These are phyloP conservation scores for Taurulus bubalis DNA, from an alignment of 2,113 vertebrate genomes.

Conservation along the genomic window DNA sequence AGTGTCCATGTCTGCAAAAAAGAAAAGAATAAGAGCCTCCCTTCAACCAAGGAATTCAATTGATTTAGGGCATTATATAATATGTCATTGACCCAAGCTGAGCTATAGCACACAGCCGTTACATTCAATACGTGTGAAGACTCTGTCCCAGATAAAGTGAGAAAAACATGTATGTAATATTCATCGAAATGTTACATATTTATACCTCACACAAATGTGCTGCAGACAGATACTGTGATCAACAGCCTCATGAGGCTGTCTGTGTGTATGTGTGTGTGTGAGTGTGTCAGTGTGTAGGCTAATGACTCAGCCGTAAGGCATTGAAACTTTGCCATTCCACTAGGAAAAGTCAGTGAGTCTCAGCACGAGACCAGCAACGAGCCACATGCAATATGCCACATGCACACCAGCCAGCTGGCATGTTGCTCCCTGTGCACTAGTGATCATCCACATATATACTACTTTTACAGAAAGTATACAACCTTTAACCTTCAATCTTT, in stretches of 20 bases:
- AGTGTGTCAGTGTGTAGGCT: neutral
- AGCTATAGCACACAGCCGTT: constrained; percentile 23
- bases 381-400: constrained; percentile 49
- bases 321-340: constrained; percentile 48
- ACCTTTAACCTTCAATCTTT: neutral
- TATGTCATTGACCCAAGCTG: constrained; percentile 21
- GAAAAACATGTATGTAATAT: constrained; percentile 69
- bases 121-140: constrained; percentile 37
- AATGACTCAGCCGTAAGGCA: constrained; percentile 46
- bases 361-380: constrained; percentile 50
- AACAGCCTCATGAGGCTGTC: too few species aligned
- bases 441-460: neutral
- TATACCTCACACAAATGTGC: constrained; percentile 39
- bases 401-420: constrained; percentile 6
- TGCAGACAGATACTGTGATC: constrained; percentile 13
- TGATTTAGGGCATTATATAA: constrained; percentile 18
- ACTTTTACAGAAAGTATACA: neutral
- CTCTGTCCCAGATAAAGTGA: constrained; percentile 58
- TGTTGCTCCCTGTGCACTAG: neutral
- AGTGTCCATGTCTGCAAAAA: constrained; percentile 18
- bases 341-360: constrained; percentile 35
- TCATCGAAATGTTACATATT: constrained; percentile 67
- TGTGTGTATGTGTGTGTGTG: constrained; percentile 2
- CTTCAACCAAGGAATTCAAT: constrained; percentile 13
- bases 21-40: constrained; percentile 16